Evolutionary conservation across 2,888 invertebrate species (phyloP).

Genomic region (Pollenia labialis): DNA sequence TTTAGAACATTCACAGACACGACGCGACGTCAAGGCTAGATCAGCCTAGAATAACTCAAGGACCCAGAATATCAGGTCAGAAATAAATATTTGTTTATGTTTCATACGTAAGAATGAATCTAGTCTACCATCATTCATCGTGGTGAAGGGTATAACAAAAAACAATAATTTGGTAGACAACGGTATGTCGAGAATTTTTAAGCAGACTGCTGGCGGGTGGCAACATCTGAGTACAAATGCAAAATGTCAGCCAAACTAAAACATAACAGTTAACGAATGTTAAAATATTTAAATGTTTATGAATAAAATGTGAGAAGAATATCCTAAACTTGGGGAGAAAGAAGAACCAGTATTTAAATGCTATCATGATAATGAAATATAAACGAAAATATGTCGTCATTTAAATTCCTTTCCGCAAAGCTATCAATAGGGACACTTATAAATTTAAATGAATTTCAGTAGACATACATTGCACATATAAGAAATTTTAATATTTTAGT

Average conservation of each 20-base stretch:
- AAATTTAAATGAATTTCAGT: conserved; percentile 1
- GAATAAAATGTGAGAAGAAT: conserved; percentile 24
- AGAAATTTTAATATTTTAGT: neutral
- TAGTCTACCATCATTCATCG: too few species aligned
- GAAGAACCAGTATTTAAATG: neutral
- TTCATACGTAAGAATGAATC: too few species aligned
- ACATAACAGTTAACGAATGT: neutral
- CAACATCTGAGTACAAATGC: neutral
- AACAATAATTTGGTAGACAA: conserved; percentile 3
- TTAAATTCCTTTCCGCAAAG: neutral
- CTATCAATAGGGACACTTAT: neutral
- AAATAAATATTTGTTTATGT: too few species aligned
- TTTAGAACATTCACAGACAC: too few species aligned
- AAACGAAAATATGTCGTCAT: conserved; percentile 5
- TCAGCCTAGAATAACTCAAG: too few species aligned
- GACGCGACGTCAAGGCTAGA: too few species aligned
- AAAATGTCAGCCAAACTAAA: neutral
- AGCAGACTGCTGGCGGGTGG: neutral
- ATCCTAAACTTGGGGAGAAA: neutral
- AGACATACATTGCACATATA: neutral
- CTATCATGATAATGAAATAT: neutral
- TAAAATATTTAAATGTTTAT: conserved; percentile 25
- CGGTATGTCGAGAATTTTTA: conserved; percentile 8
- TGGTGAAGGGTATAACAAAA: too few species aligned
- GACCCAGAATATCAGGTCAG: too few species aligned